Evolutionary conservation across 1,140 invertebrate species (phyloP).

Genomic region (Drosophila albomicans): DNA sequence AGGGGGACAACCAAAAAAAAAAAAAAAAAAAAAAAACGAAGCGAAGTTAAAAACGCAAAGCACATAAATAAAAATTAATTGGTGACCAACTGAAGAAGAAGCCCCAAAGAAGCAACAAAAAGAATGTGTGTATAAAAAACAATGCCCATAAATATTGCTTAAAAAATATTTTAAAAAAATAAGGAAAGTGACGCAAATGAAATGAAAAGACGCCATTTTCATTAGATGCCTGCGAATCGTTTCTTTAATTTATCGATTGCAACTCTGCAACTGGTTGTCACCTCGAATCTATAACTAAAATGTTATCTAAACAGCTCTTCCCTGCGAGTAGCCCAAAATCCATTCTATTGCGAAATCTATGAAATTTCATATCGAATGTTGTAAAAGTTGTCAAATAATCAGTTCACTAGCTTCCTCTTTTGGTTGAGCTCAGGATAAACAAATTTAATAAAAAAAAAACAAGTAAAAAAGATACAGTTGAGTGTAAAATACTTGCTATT

Average conservation of each 20-base stretch:
- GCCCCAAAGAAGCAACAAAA: slow-evolving; percentile 18
- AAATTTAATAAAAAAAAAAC: no score
- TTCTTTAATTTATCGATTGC: neutral
- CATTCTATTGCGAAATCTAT: no score
- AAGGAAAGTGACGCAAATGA: slow-evolving; percentile 49
- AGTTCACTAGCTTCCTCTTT: no score
- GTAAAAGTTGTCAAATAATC: no score
- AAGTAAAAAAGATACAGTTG: no score
- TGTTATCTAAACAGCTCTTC: no score
- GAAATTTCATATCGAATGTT: no score
- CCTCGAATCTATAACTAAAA: neutral
- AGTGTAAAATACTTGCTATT: no score
- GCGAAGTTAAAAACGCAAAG: slow-evolving; percentile 37
- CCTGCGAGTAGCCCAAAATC: no score
- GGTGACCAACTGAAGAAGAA: slow-evolving; percentile 48
- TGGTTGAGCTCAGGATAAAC: no score
- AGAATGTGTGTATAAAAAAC: slow-evolving; percentile 13
- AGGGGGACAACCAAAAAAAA: slow-evolving; percentile 39
- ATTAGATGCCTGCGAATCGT: neutral
- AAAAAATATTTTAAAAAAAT: slow-evolving; percentile 62
- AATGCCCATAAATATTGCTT: slow-evolving; percentile 73
- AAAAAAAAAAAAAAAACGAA: slow-evolving; percentile 22
- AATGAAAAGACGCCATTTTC: slow-evolving; percentile 10
- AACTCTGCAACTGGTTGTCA: slow-evolving; percentile 15
- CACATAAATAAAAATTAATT: slow-evolving; percentile 74